Conservation (phyloP, 1,140 invertebrate species). For the Saxidomus purpurata region DNA sequence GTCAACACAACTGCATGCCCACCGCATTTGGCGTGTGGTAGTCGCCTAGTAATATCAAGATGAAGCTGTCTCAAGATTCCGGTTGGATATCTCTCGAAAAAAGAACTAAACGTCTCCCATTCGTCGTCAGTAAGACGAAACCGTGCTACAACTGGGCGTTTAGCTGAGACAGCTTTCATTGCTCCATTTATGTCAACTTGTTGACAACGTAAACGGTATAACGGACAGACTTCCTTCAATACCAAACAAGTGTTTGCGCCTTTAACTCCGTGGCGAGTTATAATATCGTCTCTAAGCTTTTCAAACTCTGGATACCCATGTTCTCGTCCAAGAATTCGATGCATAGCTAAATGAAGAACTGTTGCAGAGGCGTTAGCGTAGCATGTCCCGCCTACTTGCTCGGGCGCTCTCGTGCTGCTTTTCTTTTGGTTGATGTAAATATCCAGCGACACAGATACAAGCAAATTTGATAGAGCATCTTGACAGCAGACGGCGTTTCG, state of each 20-base stretch:
- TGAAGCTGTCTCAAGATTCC: not conserved
- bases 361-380: constrained; percentile 50
- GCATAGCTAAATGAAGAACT: constrained; percentile 25
- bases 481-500: not conserved
- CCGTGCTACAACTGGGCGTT: constrained; percentile 17
- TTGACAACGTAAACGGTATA: constrained; percentile 22
- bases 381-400: constrained; percentile 34
- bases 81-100: no score
- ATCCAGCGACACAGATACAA: constrained; percentile 14
- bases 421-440: constrained; percentile 23
- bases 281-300: not conserved
- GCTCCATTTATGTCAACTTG: not conserved
- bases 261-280: not conserved
- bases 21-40: no score
- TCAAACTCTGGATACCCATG: constrained; percentile 17
- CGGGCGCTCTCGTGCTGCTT: not conserved
- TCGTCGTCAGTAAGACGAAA: constrained; percentile 30
- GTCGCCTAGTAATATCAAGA: not conserved
- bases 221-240: constrained; percentile 2
- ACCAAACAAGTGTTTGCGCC: constrained; percentile 9
- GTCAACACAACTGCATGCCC: constrained; percentile 56
- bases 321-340: constrained; percentile 3
- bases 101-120: constrained; percentile 36
- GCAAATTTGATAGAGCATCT: constrained; percentile 15
- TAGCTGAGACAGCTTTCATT: not conserved